These are phyloP conservation scores for Hippocampus guttulatus DNA, from an alignment of 2,113 vertebrate species.

Conservation along the genomic window DNA sequence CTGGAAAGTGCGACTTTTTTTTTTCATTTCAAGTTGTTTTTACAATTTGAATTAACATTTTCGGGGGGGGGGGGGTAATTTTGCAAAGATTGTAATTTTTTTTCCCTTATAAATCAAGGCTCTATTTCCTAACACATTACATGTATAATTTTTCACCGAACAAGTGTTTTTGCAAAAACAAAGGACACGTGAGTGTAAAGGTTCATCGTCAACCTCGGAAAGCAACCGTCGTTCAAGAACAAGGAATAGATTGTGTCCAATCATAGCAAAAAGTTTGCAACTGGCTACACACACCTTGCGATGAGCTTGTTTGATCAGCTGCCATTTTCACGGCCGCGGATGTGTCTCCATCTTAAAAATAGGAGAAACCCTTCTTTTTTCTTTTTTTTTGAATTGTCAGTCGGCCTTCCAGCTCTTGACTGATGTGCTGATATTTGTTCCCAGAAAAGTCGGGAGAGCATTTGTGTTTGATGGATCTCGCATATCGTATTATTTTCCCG, in stretches of 20 bases:
- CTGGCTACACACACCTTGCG: neutral
- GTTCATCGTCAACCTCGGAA: neutral
- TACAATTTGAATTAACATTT: no score
- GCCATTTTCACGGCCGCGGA: constrained; percentile 1
- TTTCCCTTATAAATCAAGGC: no score
- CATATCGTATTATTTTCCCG: neutral
- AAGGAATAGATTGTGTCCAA: neutral
- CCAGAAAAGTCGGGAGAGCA: neutral
- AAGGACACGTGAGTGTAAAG: neutral
- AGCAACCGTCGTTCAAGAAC: neutral
- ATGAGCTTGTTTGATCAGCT: neutral
- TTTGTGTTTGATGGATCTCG: neutral
- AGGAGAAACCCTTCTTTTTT: neutral
- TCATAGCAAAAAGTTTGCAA: neutral
- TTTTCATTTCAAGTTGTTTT: neutral
- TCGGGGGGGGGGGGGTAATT: no score
- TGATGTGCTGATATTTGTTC: constrained; percentile 13
- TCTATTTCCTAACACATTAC: no score
- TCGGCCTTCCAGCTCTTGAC: constrained; percentile 4
- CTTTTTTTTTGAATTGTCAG: no score
- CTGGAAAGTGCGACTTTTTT: neutral
- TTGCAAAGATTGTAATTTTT: no score
- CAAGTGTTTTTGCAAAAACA: no score
- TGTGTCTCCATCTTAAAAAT: neutral
- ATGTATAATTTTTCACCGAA: no score